These are phyloP conservation scores for Epinotia ramella DNA, from an alignment of 2,888 invertebrate species.

Conservation along the genomic window DNA sequence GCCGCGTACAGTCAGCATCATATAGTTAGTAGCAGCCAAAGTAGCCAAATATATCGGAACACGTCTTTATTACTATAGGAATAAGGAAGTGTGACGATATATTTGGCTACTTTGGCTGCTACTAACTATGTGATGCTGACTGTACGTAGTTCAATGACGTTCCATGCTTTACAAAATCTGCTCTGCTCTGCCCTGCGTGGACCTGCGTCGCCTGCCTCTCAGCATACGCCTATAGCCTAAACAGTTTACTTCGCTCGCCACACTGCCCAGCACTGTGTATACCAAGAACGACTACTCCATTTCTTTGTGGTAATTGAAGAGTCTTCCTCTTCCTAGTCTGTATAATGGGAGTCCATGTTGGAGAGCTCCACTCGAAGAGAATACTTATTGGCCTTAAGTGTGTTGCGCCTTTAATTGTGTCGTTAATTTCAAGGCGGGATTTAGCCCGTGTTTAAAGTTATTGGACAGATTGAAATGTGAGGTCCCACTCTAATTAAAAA, in stretches of 20 bases:
- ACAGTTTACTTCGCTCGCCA: slow-evolving; percentile 42
- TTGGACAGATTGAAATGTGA: not conserved
- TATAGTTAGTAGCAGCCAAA: no score
- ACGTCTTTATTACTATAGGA: no score
- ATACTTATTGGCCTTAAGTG: slow-evolving; percentile 47
- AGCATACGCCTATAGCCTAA: no score
- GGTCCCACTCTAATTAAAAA: not conserved
- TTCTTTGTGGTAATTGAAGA: slow-evolving; percentile 75
- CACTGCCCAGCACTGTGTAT: slow-evolving; percentile 46
- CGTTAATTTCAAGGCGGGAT: slow-evolving; percentile 13
- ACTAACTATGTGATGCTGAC: no score
- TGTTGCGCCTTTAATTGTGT: slow-evolving; percentile 25
- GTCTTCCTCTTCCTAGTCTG: slow-evolving; percentile 67
- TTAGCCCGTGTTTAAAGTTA: not conserved
- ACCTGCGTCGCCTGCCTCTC: no score
- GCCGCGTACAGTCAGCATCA: no score
- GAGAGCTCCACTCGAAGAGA: slow-evolving; percentile 45
- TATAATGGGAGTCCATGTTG: slow-evolving; percentile 61
- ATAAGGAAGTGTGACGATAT: no score
- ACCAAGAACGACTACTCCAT: slow-evolving; percentile 61
- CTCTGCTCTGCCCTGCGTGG: no score
- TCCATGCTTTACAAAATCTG: no score
- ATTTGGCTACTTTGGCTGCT: no score
- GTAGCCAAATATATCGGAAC: no score
- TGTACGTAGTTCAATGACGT: no score